phyloP scores from a whole-genome alignment of 2,888 invertebrate genomes.

The Tinea semifulvella region DNA sequence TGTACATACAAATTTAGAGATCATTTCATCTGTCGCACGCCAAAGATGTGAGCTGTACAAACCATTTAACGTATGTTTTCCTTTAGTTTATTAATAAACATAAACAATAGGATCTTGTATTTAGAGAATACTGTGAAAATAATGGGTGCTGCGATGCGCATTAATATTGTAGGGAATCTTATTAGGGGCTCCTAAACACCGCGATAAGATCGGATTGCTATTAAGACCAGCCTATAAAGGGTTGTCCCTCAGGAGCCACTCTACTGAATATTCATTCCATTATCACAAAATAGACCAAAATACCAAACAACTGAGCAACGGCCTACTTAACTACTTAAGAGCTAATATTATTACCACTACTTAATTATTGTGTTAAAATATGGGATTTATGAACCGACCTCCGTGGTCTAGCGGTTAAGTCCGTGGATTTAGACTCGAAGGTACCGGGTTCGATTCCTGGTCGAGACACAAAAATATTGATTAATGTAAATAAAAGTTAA shows the following conservation, averaged over 20 bases:
- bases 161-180: constrained; percentile 66
- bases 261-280: constrained; percentile 56
- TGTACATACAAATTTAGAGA: too few relatives aligned
- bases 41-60: too few relatives aligned
- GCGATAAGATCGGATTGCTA: constrained; percentile 66
- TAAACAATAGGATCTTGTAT: neutral
- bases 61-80: neutral
- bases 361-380: neutral
- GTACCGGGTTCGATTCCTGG: too few relatives aligned
- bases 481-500: too few relatives aligned
- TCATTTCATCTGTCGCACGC: too few relatives aligned
- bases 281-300: constrained; percentile 58
- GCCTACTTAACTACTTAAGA: constrained; percentile 27
- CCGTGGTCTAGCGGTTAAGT: too few relatives aligned
- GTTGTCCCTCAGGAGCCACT: constrained; percentile 52
- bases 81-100: constrained; percentile 1
- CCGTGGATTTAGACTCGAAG: too few relatives aligned
- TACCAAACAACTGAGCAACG: constrained; percentile 50
- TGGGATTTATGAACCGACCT: neutral
- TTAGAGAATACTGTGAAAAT: constrained; percentile 49
- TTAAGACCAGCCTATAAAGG: constrained; percentile 59
- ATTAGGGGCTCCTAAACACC: constrained; percentile 61
- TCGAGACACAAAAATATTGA: too few relatives aligned
- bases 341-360: neutral
- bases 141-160: constrained; percentile 61